Base-by-base conservation (phyloP, 2,797 vertebrate genomes). In the Pipistrellus kuhlii region DNA sequence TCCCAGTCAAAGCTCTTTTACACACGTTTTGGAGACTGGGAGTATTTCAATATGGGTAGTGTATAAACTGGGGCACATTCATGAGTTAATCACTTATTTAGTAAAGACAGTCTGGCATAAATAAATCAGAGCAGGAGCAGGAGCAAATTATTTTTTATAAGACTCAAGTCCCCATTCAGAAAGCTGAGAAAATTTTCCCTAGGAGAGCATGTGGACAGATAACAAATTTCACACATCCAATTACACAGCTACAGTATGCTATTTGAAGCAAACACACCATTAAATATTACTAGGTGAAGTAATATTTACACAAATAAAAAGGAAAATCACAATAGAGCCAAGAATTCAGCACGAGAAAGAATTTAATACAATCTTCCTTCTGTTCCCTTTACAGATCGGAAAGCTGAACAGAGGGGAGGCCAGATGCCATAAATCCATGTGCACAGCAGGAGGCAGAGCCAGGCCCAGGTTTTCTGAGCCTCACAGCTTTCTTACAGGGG, bases 81-180 rank as follows among this genome's bases (percentile, higher is more conserved):
- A 35, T 15, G 41, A 69, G 41, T 32, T 86, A n/a, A 69, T 41
- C 10, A 57, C 35, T 35, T 46, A 64, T 84, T 85, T 32, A 46
- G 73, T 85, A 55, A 85, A 91, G 59, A 85, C 7, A 41, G 83
- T 64, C 32, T 80, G 75, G 53, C 51, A n/a, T 82, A 80, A 86
- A 66, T 27, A 53, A 51, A 18, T 51, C 51, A 51, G 51, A 51
- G 53, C 51, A n/a, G 59, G 51, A 48, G 6, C 44, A 90, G 51
- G 55, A 62, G 20, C 53, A 15, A 59, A 73, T 35, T 35, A n/a
- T 32, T 44, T 64, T 32, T 38, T 81, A 80, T 89, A 21, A 62
- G 91, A 85, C 21, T 95, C 73, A 57, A n/a, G 41, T 75, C 46
- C 32, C 57, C 15, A 69, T 84, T 85, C 53, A 78, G 87, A 92